phyloP scores from a whole-genome alignment of 2,113 vertebrate species.

The Carassius auratus region DNA sequence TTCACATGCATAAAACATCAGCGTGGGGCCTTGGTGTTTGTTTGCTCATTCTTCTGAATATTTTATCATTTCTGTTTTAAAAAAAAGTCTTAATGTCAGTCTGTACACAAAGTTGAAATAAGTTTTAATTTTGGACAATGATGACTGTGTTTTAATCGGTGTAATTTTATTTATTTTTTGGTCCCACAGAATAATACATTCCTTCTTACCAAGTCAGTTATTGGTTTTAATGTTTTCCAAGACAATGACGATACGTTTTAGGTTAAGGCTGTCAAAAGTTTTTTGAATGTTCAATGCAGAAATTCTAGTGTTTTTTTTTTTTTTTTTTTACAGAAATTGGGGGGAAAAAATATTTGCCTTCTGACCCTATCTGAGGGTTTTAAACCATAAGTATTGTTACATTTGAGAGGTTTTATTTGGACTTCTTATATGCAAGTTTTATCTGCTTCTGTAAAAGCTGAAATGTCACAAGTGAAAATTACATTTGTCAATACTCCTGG shows the following conservation, averaged over 20 bases:
- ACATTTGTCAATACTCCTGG: background rate
- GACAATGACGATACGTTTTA: background rate
- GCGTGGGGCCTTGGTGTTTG: background rate
- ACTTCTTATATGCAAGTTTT: background rate
- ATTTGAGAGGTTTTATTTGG: slow-evolving; percentile 5
- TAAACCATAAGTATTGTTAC: slow-evolving; percentile 11
- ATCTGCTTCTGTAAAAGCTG: background rate
- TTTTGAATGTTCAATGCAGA: background rate
- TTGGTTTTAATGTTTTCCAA: background rate
- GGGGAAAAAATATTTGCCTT: background rate
- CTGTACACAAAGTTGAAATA: background rate
- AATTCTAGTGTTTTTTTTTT: too few relatives aligned
- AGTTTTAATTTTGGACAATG: background rate
- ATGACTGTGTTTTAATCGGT: background rate
- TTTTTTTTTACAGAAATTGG: background rate
- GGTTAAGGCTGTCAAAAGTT: background rate
- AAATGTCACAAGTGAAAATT: background rate
- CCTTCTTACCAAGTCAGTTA: background rate
- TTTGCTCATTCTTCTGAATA: background rate
- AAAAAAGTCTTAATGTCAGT: background rate
- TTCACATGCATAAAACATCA: background rate
- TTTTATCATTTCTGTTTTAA: background rate
- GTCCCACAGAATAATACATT: background rate
- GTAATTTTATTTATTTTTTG: background rate
- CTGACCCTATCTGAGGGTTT: too few relatives aligned